phyloP scores from a whole-genome alignment of 2,113 vertebrate species.

The Dipodomys ordii region DNA sequence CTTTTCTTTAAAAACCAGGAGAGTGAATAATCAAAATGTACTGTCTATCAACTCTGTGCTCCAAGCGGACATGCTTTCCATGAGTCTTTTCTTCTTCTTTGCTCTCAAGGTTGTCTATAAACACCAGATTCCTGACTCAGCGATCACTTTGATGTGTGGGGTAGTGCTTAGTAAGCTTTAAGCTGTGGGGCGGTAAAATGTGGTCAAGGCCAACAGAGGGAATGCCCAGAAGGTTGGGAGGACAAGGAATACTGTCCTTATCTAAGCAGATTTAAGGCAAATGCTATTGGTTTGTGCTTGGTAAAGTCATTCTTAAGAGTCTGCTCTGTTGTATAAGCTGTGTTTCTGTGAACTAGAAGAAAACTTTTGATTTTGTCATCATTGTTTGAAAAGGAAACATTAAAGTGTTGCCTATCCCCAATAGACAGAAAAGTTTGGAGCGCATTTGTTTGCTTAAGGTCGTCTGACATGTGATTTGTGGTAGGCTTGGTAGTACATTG shows the following conservation, averaged over 20 bases:
- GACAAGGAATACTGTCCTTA: not conserved
- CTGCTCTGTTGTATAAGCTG: conserved; percentile 56
- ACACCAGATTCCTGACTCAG: not conserved
- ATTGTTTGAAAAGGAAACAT: conserved; percentile 75
- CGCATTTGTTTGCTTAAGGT: not conserved
- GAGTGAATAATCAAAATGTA: conserved; percentile 5
- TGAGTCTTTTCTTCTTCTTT: conserved; percentile 6
- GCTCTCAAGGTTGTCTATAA: conserved; percentile 41
- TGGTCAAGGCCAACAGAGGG: conserved; percentile 10
- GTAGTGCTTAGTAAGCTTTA: not conserved
- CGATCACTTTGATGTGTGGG: not conserved
- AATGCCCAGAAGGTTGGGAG: conserved; percentile 4
- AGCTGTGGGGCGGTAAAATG: conserved; percentile 31
- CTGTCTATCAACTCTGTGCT: not conserved
- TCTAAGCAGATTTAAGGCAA: conserved; percentile 49
- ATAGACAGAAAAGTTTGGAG: not conserved
- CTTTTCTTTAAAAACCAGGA: conserved; percentile 47
- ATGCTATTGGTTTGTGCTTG: conserved; percentile 49
- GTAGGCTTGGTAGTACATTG: not conserved
- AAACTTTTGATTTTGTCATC: conserved; percentile 55
- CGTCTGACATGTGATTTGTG: not conserved
- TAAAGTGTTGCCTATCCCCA: conserved; percentile 69
- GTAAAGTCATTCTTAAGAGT: conserved; percentile 75
- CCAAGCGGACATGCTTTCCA: conserved; percentile 2
- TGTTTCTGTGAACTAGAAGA: conserved; percentile 79